Evolutionary conservation across 2,113 vertebrate genomes (phyloP), one percentile per base, ranked within the genome.

Genomic region (Brienomyrus longianalis): DNA sequence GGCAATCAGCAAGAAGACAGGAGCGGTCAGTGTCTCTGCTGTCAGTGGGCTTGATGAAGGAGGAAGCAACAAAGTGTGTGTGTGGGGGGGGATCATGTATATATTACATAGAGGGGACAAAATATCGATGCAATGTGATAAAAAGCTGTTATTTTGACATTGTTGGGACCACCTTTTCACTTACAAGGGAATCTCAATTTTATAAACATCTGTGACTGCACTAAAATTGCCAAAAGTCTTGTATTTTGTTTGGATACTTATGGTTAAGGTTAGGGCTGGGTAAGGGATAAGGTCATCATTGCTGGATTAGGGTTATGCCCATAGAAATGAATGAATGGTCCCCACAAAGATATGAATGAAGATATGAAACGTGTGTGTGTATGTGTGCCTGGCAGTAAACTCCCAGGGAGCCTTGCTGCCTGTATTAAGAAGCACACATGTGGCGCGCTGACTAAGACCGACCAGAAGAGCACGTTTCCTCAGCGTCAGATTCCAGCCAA

Each of bases 401-500:
- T 77, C 27, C 62, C 88, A 80, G 48, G 70, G 3, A 88, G 48
- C 27, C 23, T 27, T 39, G 27, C 66, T 83, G 88, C 19, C 51
- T 27, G 9, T 50, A 15, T 50, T n/a, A 43, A 74, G 62, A 62
- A 27, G 45, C 59, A 21, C 89, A 86, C 48, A 47, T 86, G 83
- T 77, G 80, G 84, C 48, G 54, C 86, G 90, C 91, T 92, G 90
- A 92, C 86, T 91, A 91, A 92, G 93, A 83, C 85, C 35, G 90
- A 80, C 50, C 90, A 88, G 88, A 92, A 39, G 89, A 89, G 50
- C 59, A 66, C 88, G 90, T 54, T 56, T 88, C 91, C 91, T 92
- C 92, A 91, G 92, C 83, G 7, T 80, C 83, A 88, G 88, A 92
- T 93, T 92, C 93, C 91, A 90, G 89, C 50, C 88, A 62, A 77